These are phyloP conservation scores for Neuroscelio doddi DNA, from an alignment of 2,888 invertebrate genomes.

Conservation along the genomic window DNA sequence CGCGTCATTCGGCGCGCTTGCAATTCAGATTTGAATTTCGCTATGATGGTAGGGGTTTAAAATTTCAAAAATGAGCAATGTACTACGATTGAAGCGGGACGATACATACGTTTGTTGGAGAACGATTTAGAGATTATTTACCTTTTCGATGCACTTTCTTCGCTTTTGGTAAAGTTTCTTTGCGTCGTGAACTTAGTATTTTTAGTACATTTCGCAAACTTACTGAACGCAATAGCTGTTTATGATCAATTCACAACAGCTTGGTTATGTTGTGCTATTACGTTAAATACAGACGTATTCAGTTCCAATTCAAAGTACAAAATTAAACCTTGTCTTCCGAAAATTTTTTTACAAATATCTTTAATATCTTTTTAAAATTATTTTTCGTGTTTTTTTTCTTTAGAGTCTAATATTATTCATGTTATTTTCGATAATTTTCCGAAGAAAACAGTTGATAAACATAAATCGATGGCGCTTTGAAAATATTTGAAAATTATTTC, in stretches of 20 bases:
- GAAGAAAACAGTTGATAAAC: too few relatives aligned
- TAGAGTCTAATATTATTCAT: too few relatives aligned
- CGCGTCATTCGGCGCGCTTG: conserved; percentile 7
- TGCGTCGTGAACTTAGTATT: background rate
- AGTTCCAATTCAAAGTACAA: too few relatives aligned
- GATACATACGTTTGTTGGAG: conserved; percentile 43
- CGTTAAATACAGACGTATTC: background rate
- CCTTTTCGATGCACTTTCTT: background rate
- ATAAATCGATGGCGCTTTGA: too few relatives aligned
- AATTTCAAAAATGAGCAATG: conserved; percentile 71
- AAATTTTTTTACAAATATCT: too few relatives aligned
- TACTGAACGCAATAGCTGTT: conserved; percentile 30
- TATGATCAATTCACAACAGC: conserved; percentile 49
- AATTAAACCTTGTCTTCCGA: too few relatives aligned
- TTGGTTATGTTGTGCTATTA: conserved; percentile 64
- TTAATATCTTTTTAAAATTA: too few relatives aligned
- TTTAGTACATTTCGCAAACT: too few relatives aligned
- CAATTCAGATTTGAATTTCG: conserved; percentile 56
- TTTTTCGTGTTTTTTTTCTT: too few relatives aligned
- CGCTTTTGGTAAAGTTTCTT: background rate
- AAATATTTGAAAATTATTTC: too few relatives aligned
- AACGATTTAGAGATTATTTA: conserved; percentile 35
- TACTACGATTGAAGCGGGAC: conserved; percentile 68
- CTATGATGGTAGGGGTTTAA: conserved; percentile 61
- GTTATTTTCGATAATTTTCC: too few relatives aligned